phyloP scores from a whole-genome alignment of 1,140 invertebrate species.

The Hyphantria cunea region DNA sequence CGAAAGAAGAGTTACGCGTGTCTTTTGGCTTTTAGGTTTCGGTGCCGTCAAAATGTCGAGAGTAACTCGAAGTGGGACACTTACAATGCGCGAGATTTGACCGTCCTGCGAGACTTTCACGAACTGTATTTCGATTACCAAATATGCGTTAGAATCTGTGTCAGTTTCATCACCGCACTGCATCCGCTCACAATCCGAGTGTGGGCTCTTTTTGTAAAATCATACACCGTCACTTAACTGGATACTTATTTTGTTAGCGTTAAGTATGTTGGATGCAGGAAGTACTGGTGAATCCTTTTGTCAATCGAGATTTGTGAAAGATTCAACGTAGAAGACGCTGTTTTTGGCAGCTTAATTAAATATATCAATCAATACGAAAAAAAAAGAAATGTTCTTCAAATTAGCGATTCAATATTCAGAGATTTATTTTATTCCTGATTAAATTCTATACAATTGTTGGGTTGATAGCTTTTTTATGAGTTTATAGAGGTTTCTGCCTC shows the following conservation, averaged over 20 bases:
- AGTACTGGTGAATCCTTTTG: not conserved
- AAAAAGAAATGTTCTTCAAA: too few species aligned
- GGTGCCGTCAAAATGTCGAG: slow-evolving; percentile 68
- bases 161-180: slow-evolving; percentile 76
- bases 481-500: not conserved
- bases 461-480: not conserved
- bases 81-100: slow-evolving; percentile 64
- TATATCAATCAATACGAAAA: too few species aligned
- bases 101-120: slow-evolving; percentile 78
- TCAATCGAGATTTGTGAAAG: too few species aligned
- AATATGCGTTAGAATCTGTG: slow-evolving; percentile 80
- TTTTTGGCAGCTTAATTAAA: too few species aligned
- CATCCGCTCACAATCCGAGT: slow-evolving; percentile 65
- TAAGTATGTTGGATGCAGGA: not conserved
- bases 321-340: too few species aligned
- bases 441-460: not conserved
- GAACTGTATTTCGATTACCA: slow-evolving; percentile 77
- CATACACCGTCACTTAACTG: slow-evolving; percentile 28
- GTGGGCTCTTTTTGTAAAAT: slow-evolving; percentile 57
- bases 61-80: slow-evolving; percentile 65
- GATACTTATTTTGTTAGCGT: slow-evolving; percentile 16
- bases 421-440: too few species aligned
- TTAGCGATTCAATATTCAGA: too few species aligned
- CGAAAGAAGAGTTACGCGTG: slow-evolving; percentile 53
- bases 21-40: slow-evolving; percentile 67